Evolutionary conservation across 2,888 invertebrate species (phyloP).

Genomic region (Clivina fossor): DNA sequence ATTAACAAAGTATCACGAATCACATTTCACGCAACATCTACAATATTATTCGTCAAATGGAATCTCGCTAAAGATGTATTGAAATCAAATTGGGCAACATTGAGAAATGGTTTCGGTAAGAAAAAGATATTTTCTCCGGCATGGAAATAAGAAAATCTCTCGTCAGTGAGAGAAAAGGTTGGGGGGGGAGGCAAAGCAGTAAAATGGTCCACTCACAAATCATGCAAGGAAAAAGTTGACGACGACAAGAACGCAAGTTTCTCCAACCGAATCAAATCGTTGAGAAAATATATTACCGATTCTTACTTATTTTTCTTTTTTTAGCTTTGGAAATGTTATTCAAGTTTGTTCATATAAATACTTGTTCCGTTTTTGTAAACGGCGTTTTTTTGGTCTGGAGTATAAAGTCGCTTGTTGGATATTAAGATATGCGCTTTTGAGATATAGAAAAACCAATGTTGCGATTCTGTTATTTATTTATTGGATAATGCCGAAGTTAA

Average conservation of each 20-base stretch:
- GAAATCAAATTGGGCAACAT: too few species aligned
- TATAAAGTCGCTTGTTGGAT: too few species aligned
- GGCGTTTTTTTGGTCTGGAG: conserved; percentile 4
- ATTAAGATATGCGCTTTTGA: background rate
- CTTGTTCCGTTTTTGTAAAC: background rate
- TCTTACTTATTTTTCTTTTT: conserved; percentile 12
- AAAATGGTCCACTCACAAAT: conserved; percentile 16
- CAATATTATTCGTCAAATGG: too few species aligned
- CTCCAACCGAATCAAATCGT: conserved; percentile 20
- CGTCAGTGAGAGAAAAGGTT: too few species aligned
- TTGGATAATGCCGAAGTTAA: background rate
- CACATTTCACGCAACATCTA: too few species aligned
- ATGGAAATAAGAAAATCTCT: too few species aligned
- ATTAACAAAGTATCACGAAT: too few species aligned
- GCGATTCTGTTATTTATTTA: background rate
- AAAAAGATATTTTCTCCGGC: too few species aligned
- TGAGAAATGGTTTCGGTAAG: too few species aligned
- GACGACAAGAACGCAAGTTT: conserved; percentile 15
- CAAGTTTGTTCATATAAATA: conserved; percentile 2
- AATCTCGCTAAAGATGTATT: too few species aligned
- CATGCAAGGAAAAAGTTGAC: background rate
- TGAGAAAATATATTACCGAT: conserved; percentile 15
- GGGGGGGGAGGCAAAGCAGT: too few species aligned
- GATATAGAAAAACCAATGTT: background rate
- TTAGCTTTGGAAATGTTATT: conserved; percentile 8